Evolutionary conservation across 2,888 invertebrate genomes (phyloP), one percentile per base, ranked within the genome.

Genomic region (Diploptera punctata): DNA sequence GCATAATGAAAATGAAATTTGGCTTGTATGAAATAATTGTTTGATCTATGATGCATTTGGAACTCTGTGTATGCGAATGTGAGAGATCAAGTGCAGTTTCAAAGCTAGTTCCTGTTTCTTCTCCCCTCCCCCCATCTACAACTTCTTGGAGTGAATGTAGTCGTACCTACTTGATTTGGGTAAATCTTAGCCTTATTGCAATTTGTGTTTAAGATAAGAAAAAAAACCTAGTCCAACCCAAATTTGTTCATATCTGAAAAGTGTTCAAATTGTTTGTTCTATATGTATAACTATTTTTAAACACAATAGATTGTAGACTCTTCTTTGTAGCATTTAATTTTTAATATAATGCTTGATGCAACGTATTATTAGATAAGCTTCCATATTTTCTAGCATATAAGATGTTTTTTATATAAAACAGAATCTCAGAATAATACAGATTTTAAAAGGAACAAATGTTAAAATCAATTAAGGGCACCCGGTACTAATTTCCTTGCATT

Each of bases 81-180:
- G 10, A 1, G 49, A 21, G 49, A n/a, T 10, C 0, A 52, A 9
- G 24, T 52, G 52, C 24, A n/a, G 54, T 54, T 68, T 33, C 33
- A 52, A 33, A 52, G 49, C 67, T 26, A 24, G 29, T 26, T 26
- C 67, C 67, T 67, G 21, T 67, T 61, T n/a, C 61, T 18, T 33
- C 57, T 10, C 21, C 24, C 21, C 18, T 10, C 21, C 21, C 24
- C 21, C 18, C 24, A 19, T 18, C 18, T 19, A 43, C 3, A 4
- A 43, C 3, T 21, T 44, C 7, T 26, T 26, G 67, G 18, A 18
- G 13, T 18, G 26, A 26, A n/a, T 19, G 13, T 52, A 52, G 21
- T 24, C 24, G n/a, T 47, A n/a, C 26, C 9, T 52, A 52, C 19
- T 52, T 24, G 24, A 19, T 52, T 52, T 52, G 21, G 18, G 24